Percentiles rank a stretch among this genome's conserved stretches.
Conservation (phyloP, 2,797 vertebrate species). For the Pangasius macronema region DNA sequence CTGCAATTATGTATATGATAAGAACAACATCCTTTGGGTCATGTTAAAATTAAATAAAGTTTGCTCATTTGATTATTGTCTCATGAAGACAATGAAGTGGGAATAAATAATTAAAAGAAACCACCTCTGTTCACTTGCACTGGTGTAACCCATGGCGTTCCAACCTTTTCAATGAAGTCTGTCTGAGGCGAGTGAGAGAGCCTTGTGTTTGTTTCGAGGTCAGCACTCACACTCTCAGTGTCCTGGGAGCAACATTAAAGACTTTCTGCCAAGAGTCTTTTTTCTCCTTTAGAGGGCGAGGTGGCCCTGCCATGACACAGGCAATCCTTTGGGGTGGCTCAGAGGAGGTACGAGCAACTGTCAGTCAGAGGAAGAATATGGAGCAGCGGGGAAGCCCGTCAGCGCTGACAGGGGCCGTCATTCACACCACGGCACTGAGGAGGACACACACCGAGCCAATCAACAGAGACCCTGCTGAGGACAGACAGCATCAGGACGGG, state of each 20-base stretch:
- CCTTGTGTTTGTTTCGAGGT: slow-evolving; percentile 54
- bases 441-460: slow-evolving; percentile 61
- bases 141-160: slow-evolving; percentile 37
- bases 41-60: background rate
- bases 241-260: slow-evolving; percentile 56
- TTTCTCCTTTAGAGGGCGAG: slow-evolving; percentile 49
- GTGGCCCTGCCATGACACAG: slow-evolving; percentile 58
- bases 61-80: background rate
- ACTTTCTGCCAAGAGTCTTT: slow-evolving; percentile 58
- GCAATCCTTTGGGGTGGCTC: slow-evolving; percentile 54
- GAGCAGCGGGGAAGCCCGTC: slow-evolving; percentile 54
- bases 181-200: slow-evolving; percentile 45
- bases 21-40: background rate
- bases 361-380: slow-evolving; percentile 62
- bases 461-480: slow-evolving; percentile 56
- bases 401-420: slow-evolving; percentile 59
- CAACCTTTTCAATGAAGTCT: slow-evolving; percentile 45
- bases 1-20: background rate
- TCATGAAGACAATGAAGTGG: background rate
- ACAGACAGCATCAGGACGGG: slow-evolving; percentile 59
- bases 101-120: slow-evolving; percentile 9
- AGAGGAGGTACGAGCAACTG: slow-evolving; percentile 57
- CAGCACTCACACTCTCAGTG: slow-evolving; percentile 55
- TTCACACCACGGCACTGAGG: slow-evolving; percentile 53
- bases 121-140: slow-evolving; percentile 36